Evolutionary conservation across 2,113 vertebrate species (phyloP), one percentile per base, ranked within the genome.

Genomic region (Ophiodon elongatus): DNA sequence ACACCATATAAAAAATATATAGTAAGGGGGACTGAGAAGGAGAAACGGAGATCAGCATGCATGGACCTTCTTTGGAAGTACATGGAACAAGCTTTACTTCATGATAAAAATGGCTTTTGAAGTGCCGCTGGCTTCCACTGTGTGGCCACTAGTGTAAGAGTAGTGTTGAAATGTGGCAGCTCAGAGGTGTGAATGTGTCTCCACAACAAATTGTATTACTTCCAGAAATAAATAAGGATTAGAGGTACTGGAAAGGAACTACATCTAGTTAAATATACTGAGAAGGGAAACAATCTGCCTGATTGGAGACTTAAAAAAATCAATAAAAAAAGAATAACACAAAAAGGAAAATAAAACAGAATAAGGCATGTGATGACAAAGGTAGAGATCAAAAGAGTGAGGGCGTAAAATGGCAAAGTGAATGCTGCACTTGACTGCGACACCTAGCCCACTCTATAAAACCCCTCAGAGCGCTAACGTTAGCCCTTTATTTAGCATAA

Each of bases 401-500:
- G 74, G 64, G 69, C 27, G 72, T 67, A 64, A 85, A 76, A 81
- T 59, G 60, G 52, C 39, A 73, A 79, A 81, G 37, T 31, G 62
- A 91, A 80, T 35, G 77, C 65, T 76, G 64, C 75, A 88, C 85
- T 90, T 85, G 85, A 92, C 74, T 67, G 47, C 27, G 15, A 80
- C 86, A 84, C 85, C 87, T 41, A 71, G 68, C 73, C 78, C 79
- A 66, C 78, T 91, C 66, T 35, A 87, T 74, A 79, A 79, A 76
- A 82, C 88, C 84, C 65, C 79, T 82, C 76, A 82, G 59, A 67
- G 75, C 82, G 80, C 54, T 57, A 78, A 83, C 71, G 76, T 75
- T 80, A 82, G 85, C 79, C 77, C 86, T 88, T 92, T 76, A 80
- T 60, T 90, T 81, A 88, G 73, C 84, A 91, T 89, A 92, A 90